Evolutionary conservation across 2,113 vertebrate genomes (phyloP), one percentile per base, ranked within the genome.

Genomic region (Oxyruncus cristatus): DNA sequence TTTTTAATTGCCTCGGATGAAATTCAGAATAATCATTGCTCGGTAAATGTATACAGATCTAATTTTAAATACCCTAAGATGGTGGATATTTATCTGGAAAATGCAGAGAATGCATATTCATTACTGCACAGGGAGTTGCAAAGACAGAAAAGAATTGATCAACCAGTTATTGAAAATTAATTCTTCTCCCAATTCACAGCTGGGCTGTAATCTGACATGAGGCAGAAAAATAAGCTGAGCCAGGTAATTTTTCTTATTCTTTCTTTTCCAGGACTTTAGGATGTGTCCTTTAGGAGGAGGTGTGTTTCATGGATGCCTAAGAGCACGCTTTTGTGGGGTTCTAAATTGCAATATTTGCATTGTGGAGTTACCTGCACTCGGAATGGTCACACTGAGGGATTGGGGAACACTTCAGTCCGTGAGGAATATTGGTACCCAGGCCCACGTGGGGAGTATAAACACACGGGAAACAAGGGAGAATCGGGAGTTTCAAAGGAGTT

Each of bases 1-100:
- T 97, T 90, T 98, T 97, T 98, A 98, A 98, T 98, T 98, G 97
- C 98, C 95, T 97, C 94, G 46, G 96, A 98, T 98, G 97, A 98
- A 97, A 97, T 96, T 98, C 94, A 95, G 96, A 97, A 96, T 98
- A 97, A 98, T 97, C 94, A 94, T 86, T 95, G 92, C 97, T 94
- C 95, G 20, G 37, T 84, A 97, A 95, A 97, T 95, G 95, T 97
- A 97, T 96, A 91, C 92, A 97, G 97, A 98, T 92, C 95, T 98
- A 96, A 98, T 97, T 98, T 97, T 96, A 98, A 98, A 96, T 97
- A 97, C 95, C 91, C 94, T 70, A 95, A 95, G 97, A 96, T 97
- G 89, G 79, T 90, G 92, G 97, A 83, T 96, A 76, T 92, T 92
- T 97, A 80, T 97, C 95, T 98, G 89, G 75, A 96, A 97, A 97